Evolutionary conservation across 2,797 vertebrate genomes (phyloP), one percentile per base, ranked within the genome.

Genomic region (Picus viridis): DNA sequence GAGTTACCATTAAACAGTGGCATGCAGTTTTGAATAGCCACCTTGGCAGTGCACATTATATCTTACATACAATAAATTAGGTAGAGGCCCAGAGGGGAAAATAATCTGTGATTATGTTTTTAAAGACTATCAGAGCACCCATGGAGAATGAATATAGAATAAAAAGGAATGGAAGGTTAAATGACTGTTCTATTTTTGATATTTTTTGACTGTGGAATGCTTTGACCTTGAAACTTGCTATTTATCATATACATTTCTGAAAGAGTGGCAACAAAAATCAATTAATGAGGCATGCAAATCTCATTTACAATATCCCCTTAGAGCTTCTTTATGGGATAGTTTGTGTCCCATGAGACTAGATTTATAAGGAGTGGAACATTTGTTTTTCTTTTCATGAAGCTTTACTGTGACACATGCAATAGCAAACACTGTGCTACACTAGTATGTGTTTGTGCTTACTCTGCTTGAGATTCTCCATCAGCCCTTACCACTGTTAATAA

Each of bases 361-460:
- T 89, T 90, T 89, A 32, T 58, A 83, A 95, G 78, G 89, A 93
- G 26, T 76, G 51, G 67, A 94, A 94, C 54, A 71, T 95, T 94
- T 86, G 24, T 76, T 93, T 90, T 93, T 74, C 70, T 90, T 90
- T 91, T 83, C 36, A 4, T 68, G 81, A 79, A 83, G 57, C 88
- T 91, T 90, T 92, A 81, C 89, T 76, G 82, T 82, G 93, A 92
- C 90, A 88, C 82, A 89, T 86, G 54, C 68, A 94, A 94, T 94
- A 94, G 92, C 81, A 93, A 96, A 83, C 73, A 79, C 45, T 88
- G 79, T 3, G 6, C 65, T 79, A 58, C 62, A 76, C 54, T 82
- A 91, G 76, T 84, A 86, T 49, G 89, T 94, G 76, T 95, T 95
- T 92, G 88, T 95, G 76, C 96, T 96, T 96, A 94, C 89, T 83